A percentile compares a stretch with the other conserved stretches of the same genome.
phyloP scores from a whole-genome alignment of 1,140 invertebrate genomes.

The silkworm (Bombyx mori) region ASM3026992v2 NC_085113.1:9288501-9289000 shows the following conservation, averaged over 20 bases:
- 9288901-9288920: constrained; percentile 22
- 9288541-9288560: constrained; percentile 26
- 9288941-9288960: constrained; percentile 25
- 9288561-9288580: constrained; percentile 29
- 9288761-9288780: constrained; percentile 26
- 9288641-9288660: constrained; percentile 7
- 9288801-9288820: constrained; percentile 16
- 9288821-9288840: constrained; percentile 29
- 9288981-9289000: constrained; percentile 33
- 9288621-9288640: constrained; percentile 2
- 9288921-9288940: constrained; percentile 36
- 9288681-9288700: constrained; percentile 32
- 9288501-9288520: constrained; percentile 30
- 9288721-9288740: constrained; percentile 22
- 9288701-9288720: constrained; percentile 40
- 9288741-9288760: constrained; percentile 23
- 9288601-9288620: constrained; percentile 26
- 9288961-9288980: constrained; percentile 29
- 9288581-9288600: constrained; percentile 28
- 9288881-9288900: constrained; percentile 28
- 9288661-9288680: constrained; percentile 35
- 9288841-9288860: constrained; percentile 52
- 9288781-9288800: constrained; percentile 20
- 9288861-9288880: constrained; percentile 41
- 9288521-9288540: constrained; percentile 22